Base-by-base conservation (phyloP, 2,888 invertebrate genomes). In the Philaethria dido region DNA sequence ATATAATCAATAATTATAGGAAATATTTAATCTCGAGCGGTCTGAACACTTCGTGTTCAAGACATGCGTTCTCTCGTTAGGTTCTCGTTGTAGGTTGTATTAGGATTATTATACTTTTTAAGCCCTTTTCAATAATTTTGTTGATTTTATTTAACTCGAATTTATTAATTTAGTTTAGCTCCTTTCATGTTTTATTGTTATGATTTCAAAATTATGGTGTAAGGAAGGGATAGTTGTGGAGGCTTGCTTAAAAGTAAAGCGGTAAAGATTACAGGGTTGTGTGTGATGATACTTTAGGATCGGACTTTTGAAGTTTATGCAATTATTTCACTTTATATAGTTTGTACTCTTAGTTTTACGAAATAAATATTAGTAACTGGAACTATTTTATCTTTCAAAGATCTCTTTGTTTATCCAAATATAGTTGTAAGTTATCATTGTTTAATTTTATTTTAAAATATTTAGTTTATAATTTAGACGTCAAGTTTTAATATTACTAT, bases 201-300 rank as follows among this genome's bases (percentile, higher is more conserved):
- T 55, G 1, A n/a, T 39, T 11, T 20, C 9, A 42, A 22, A 57
- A 16, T 25, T 42, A 57, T 22, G 16, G 3, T n/a, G n/a, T 20
- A 25, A 57, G 42, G 57, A 42, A 16, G 11, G 42, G n/a, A n/a
- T 16, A 60, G 29, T 11, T 18, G 14, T 14, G 25, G 29, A 1
- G 36, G 42, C 50, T 33, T 52, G 25, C n/a, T 39, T 50, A n/a
- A 33, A 59, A 57, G 45, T 47, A 29, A 60, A 65, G 50, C 60
- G 29, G 59, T 54, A 50, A 63, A 60, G 59, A 36, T 44, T 68
- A 68, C 67, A 68, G 67, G 67, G 64, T 44, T 25, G 59, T 25
- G 59, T 59, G 67, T 63, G 67, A 63, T 68, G 67, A 50, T 57
- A 42, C 20, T 42, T 8, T 22, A 57, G 57, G 42, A 57, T 42